Evolutionary conservation across 1,140 invertebrate species (phyloP).

Genomic region (Lepidotrigona ventralis): DNA sequence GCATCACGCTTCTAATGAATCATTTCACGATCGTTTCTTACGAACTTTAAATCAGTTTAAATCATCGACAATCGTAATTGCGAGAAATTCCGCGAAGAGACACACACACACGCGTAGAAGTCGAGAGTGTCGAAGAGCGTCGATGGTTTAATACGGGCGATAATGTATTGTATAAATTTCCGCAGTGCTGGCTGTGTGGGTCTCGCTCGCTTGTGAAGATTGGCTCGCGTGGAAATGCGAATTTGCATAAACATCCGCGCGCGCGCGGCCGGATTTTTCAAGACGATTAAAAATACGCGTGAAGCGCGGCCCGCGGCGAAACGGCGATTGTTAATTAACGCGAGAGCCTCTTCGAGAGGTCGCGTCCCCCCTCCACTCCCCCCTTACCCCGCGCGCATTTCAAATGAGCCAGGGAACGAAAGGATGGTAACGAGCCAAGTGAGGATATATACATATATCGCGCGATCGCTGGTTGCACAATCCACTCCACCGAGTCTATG

Average conservation of each 20-base stretch:
- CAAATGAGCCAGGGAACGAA: conserved; percentile 31
- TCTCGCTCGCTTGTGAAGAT: no score
- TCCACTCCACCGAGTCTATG: conserved; percentile 42
- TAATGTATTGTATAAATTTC: not conserved
- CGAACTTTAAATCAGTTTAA: no score
- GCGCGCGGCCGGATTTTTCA: not conserved
- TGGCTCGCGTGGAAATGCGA: no score
- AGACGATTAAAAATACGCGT: not conserved
- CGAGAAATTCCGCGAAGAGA: no score
- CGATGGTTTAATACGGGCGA: not conserved
- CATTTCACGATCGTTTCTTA: no score
- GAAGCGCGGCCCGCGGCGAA: not conserved
- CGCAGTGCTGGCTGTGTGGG: not conserved
- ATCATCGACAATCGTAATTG: no score
- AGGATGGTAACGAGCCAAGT: conserved; percentile 56
- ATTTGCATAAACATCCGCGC: not conserved
- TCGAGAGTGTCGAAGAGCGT: no score
- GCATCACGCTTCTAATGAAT: no score
- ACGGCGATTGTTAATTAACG: not conserved
- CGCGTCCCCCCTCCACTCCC: no score
- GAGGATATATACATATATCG: conserved; percentile 20
- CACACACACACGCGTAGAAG: no score
- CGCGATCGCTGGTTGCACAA: conserved; percentile 52
- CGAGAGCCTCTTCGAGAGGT: not conserved
- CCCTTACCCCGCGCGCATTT: conserved; percentile 4